Conservation (phyloP, 1,140 invertebrate genomes). For the Mizuhopecten yessoensis region DNA sequence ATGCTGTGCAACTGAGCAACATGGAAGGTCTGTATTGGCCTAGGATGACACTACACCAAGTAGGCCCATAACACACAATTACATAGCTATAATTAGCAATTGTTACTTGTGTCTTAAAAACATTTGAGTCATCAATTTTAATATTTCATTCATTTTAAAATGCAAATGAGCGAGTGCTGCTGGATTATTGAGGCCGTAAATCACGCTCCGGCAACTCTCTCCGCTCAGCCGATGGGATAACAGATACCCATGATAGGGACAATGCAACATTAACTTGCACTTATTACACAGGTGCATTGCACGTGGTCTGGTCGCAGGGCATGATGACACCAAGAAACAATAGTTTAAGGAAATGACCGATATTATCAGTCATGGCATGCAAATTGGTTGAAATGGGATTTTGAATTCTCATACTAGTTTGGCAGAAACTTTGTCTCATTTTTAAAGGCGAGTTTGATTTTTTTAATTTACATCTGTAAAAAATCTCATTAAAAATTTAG, state of each 20-base stretch:
- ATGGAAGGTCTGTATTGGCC: not conserved
- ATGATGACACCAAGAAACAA: not conserved
- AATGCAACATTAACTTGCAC: conserved; percentile 38
- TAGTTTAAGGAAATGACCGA: not conserved
- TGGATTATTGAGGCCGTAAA: conserved; percentile 33
- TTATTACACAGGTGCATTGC: conserved; percentile 27
- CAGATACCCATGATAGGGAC: not conserved
- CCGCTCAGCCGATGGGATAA: conserved; percentile 1
- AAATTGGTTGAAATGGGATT: not conserved
- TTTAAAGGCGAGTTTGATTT: not conserved
- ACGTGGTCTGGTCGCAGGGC: not conserved
- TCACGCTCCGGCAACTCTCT: not conserved
- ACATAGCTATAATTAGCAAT: conserved; percentile 16
- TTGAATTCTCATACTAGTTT: not conserved
- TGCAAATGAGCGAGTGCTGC: conserved; percentile 15
- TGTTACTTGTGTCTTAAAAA: conserved; percentile 39
- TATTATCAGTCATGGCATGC: conserved; percentile 24
- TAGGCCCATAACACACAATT: conserved; percentile 27
- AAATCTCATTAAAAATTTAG: too few relatives aligned
- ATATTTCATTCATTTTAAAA: conserved; percentile 40
- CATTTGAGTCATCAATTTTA: conserved; percentile 39
- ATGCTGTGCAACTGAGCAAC: not conserved
- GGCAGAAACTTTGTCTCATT: not conserved
- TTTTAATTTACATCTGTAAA: too few relatives aligned
- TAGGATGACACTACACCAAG: not conserved